Evolutionary conservation across 2,797 vertebrate genomes (phyloP).

Genomic region (Acanthurus tractus): DNA sequence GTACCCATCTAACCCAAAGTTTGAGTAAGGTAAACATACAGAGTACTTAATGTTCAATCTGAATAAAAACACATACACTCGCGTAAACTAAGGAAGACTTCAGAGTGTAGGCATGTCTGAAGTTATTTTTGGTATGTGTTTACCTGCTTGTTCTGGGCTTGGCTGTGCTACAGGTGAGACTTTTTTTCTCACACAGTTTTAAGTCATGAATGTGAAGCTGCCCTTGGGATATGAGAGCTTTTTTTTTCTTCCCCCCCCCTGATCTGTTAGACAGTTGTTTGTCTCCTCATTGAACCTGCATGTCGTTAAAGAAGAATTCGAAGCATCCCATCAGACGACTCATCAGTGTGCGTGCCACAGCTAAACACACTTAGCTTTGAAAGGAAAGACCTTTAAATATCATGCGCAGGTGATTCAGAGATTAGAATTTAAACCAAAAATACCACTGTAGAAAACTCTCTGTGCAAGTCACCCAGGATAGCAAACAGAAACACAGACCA

Average conservation of each 20-base stretch:
- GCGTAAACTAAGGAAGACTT: conserved; percentile 3
- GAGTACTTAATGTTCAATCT: neutral
- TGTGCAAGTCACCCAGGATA: neutral
- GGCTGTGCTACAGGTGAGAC: conserved; percentile 49
- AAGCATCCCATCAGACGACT: conserved; percentile 52
- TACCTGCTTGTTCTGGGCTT: conserved; percentile 17
- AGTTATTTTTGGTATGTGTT: conserved; percentile 29
- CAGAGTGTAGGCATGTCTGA: neutral
- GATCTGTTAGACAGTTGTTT: conserved; percentile 55
- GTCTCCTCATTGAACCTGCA: conserved; percentile 17
- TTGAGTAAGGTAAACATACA: neutral
- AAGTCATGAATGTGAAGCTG: conserved; percentile 30
- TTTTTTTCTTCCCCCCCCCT: neutral
- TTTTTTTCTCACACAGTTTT: conserved; percentile 35
- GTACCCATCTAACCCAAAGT: neutral
- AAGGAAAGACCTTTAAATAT: conserved; percentile 2
- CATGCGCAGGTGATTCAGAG: neutral
- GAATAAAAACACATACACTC: neutral
- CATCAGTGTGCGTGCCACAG: neutral
- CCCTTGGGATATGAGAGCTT: conserved; percentile 32
- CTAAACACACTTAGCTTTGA: neutral
- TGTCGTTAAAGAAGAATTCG: conserved; percentile 58
- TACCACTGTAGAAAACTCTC: neutral
- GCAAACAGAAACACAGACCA: neutral
- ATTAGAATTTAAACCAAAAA: neutral